Evolutionary conservation across 2,113 vertebrate genomes (phyloP).

Genomic region (Corvus cornix): DNA sequence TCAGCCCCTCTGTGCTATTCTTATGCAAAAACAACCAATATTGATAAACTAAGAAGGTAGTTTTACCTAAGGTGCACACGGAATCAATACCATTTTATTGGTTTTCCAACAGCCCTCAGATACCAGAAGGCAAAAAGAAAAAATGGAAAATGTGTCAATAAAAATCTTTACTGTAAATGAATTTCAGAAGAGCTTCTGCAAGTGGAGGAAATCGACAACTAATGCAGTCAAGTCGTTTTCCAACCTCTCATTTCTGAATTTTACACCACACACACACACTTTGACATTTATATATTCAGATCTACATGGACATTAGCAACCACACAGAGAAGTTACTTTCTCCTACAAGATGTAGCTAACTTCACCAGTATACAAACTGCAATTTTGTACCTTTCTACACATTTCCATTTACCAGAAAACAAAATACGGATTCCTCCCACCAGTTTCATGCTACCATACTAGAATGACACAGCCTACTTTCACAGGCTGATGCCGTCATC

Average conservation of each 20-base stretch:
- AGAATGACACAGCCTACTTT: not conserved
- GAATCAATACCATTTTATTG: not conserved
- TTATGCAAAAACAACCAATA: not conserved
- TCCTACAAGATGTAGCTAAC: not conserved
- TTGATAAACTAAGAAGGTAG: not conserved
- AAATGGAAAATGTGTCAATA: not conserved
- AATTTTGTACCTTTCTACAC: not conserved
- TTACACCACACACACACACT: not conserved
- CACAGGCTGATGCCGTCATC: not conserved
- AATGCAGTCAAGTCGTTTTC: not conserved
- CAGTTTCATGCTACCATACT: not conserved
- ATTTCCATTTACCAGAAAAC: not conserved
- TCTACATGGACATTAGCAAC: not conserved
- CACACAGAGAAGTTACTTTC: not conserved
- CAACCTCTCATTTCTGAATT: not conserved
- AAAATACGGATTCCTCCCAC: not conserved
- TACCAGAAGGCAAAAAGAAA: not conserved
- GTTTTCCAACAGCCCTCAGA: not conserved
- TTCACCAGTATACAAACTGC: not conserved
- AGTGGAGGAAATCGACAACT: not conserved
- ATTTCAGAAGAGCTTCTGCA: not conserved
- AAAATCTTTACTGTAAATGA: constrained; percentile 42
- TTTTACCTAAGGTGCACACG: not conserved
- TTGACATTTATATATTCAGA: not conserved
- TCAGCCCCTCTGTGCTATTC: constrained; percentile 13